Percentiles rank a stretch among this genome's conserved stretches.
These are phyloP conservation scores for Formicarius rufipectus DNA, from an alignment of 2,113 vertebrate genomes.

Conservation along the genomic window DNA sequence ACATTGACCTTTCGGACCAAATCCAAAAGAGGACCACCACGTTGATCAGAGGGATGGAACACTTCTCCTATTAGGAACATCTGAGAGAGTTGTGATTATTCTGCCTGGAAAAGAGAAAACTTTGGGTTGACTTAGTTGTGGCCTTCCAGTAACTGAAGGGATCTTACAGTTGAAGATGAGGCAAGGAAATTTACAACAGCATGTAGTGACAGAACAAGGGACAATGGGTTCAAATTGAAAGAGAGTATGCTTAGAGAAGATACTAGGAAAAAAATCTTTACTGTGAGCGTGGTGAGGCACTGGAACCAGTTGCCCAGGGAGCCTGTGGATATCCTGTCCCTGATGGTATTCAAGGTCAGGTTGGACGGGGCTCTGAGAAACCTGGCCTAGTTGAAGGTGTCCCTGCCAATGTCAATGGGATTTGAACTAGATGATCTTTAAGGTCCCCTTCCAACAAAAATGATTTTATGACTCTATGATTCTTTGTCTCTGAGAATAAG, in stretches of 20 bases:
- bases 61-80: rapidly evolving
- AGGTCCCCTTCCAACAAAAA: background rate
- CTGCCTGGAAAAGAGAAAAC: background rate
- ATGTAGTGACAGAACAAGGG: background rate
- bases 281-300: background rate
- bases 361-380: rapidly evolving
- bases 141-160: background rate
- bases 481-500: background rate
- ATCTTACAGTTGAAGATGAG: background rate
- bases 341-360: too few species aligned
- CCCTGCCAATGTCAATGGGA: background rate
- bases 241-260: background rate
- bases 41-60: background rate
- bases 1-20: rapidly evolving
- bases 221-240: background rate
- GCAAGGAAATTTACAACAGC: background rate
- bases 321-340: rapidly evolving
- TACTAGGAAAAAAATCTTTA: background rate
- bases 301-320: background rate
- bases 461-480: background rate
- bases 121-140: rapidly evolving
- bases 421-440: background rate
- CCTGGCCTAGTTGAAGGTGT: too few species aligned
- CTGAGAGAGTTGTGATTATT: too few species aligned
- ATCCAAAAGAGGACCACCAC: background rate